Evolutionary conservation across 2,888 invertebrate species (phyloP).

Genomic region (Aporophyla nigra): DNA sequence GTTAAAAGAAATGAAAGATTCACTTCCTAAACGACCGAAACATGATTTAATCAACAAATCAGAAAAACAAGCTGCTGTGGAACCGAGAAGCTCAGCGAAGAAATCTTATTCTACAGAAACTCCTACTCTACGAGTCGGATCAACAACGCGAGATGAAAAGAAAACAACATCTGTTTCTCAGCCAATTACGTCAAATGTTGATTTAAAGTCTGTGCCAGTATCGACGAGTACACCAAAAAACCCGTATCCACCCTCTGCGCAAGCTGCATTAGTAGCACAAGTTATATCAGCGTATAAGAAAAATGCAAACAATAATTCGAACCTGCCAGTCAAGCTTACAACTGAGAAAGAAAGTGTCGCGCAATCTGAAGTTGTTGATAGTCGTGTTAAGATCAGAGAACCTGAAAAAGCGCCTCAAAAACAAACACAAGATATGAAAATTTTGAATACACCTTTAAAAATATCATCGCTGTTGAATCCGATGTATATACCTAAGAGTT

Average conservation of each 20-base stretch:
- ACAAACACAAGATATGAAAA: constrained; percentile 50
- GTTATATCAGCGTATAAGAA: constrained; percentile 68
- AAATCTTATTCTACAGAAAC: constrained; percentile 74
- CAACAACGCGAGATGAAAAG: constrained; percentile 58
- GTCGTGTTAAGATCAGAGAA: constrained; percentile 23
- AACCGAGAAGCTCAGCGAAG: constrained; percentile 46
- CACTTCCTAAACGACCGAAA: constrained; percentile 92
- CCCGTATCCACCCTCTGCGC: constrained; percentile 44
- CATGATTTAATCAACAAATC: constrained; percentile 68
- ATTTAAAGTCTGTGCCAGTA: constrained; percentile 28
- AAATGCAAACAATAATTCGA: constrained; percentile 59
- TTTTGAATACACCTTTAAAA: constrained; percentile 79
- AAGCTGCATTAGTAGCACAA: constrained; percentile 70
- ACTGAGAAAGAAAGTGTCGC: constrained; percentile 3
- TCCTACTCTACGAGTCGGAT: constrained; percentile 84
- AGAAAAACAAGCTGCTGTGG: constrained; percentile 42
- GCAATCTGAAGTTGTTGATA: constrained; percentile 7
- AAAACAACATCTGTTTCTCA: constrained; percentile 41
- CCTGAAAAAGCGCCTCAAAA: constrained; percentile 27
- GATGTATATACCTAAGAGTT: constrained; percentile 74
- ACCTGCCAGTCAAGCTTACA: constrained; percentile 18
- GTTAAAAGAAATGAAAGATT: constrained; percentile 95
- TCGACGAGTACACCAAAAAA: constrained; percentile 13
- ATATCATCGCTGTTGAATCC: constrained; percentile 85
- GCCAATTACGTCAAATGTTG: constrained; percentile 32